Conservation (phyloP, 2,113 vertebrate species). For the Glaucomys volans region DNA sequence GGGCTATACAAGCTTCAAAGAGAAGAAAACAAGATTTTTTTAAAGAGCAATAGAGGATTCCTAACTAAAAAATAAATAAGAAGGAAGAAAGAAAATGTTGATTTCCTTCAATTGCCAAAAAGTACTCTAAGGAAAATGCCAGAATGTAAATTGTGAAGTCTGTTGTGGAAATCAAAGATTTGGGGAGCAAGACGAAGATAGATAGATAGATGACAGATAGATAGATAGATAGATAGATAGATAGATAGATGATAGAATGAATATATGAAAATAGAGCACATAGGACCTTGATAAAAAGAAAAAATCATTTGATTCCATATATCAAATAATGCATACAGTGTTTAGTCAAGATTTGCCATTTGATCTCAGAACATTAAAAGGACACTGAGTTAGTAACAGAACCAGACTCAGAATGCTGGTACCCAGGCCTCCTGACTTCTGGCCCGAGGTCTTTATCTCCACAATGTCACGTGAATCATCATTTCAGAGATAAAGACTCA, state of each 20-base stretch:
- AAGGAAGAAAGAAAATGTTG: neutral
- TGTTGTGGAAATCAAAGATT: constrained; percentile 9
- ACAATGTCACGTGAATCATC: neutral
- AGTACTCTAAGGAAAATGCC: neutral
- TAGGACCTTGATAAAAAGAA: neutral
- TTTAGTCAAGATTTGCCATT: neutral
- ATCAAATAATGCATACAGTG: neutral
- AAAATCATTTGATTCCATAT: neutral
- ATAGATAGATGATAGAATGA: neutral
- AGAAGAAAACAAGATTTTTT: neutral
- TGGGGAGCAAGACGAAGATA: neutral
- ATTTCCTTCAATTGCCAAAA: neutral
- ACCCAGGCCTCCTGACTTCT: too few species aligned
- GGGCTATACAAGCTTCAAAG: neutral
- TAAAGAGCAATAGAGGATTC: neutral
- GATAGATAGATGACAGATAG: neutral
- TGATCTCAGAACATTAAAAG: neutral
- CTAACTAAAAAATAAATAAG: neutral
- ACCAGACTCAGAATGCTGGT: neutral
- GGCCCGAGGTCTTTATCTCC: neutral
- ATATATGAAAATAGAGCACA: neutral
- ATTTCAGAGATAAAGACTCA: neutral
- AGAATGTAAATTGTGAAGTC: neutral
- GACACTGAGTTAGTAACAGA: neutral
- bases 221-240: too few species aligned